Base-by-base conservation (phyloP, 2,797 vertebrate genomes). In the Falco cherrug region DNA sequence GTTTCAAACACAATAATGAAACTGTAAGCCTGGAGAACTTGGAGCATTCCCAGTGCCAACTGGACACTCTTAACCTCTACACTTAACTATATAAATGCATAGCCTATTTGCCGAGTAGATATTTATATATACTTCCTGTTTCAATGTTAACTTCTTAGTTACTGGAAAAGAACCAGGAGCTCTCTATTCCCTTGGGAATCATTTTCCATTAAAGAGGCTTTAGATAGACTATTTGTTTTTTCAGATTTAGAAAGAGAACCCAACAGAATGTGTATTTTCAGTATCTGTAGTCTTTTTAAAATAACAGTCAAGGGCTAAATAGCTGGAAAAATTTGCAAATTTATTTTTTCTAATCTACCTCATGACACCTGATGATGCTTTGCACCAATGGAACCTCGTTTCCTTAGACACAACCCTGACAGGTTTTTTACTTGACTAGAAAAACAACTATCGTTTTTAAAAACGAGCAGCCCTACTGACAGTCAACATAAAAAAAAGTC, bases 91-190 rank as follows among this genome's bases (percentile, higher is more conserved):
- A 97, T 93, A 97, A 97, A 94, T 83, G 94, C 79, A 94, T 65
- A 93, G 67, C 19, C 16, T 92, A 96, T 96, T 97, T 97, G 93
- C 92, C 64, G 95, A 97, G 87, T 69, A 93, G 87, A 91, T 98
- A 97, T 97, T 98, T 97, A 97, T 97, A 95, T 78, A 73, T 57
- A 92, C 93, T 97, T 98, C 97, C 97, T 97, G 95, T 94, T 97
- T 90, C 96, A 95, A 57, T 74, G 87, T 82, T 96, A 97, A 97
- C 73, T 97, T 97, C 91, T 97, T 97, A 90, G 51, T 95, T 90
- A 95, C 88, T 97, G 97, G 97, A 95, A 73, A 96, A 85, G 71
- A 70, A 70, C 2, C 97, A 98, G 94, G 84, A 97, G 87, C 82
- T 93, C 82, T 96, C 95, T 68, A 67, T 95, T 96, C 96, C 81